Base-by-base conservation (phyloP, 2,797 vertebrate genomes). In the Acipenser transmontanus region DNA sequence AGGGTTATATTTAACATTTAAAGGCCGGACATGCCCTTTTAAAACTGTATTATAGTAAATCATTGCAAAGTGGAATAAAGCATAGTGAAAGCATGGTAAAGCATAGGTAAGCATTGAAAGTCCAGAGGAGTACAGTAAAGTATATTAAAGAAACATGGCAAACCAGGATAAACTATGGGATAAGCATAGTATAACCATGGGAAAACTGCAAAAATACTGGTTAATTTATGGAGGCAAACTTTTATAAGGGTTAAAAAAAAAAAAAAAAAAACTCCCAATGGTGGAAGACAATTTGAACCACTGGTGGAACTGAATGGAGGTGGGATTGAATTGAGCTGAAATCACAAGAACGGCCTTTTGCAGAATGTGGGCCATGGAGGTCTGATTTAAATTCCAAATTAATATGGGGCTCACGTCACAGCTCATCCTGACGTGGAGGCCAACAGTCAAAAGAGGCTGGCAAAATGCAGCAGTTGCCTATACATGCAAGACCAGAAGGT, bases 351-450 rank as follows among this genome's bases (percentile, higher is more conserved):
- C 73, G 77, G 74, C 69, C 86, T 79, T 85, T 78, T 79, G 74
- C 76, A 69, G 73, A 74, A 78, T 68, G 68, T 66, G 76, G 76
- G 80, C 67, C 47, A 72, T 74, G 71, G 65, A 76, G 73, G 78
- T 72, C 80, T 80, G 61, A 87, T 86, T 89, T 86, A 82, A 77
- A 82, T 84, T 71, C 75, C 77, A 85, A 83, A 80, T 71, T 76
- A 77, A 68, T 62, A 68, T 66, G 69, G 68, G 69, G 68, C 74
- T 73, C 70, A 50, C n/a, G 80, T 73, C 79, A 76, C 66, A 66
- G 71, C 68, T 65, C 34, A 4, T 3, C 34, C 64, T 62, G 56
- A 52, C 7, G 12, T 49, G 4, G 8, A 47, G 34, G 54, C 13
- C 20, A 20, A 66, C 47, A 50, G 69, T 50, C 13, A 14, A 20